Percentiles rank a stretch among this genome's conserved stretches.
Evolutionary conservation across 2,113 vertebrate genomes (phyloP).

Genomic region (Ciconia stormi): DNA sequence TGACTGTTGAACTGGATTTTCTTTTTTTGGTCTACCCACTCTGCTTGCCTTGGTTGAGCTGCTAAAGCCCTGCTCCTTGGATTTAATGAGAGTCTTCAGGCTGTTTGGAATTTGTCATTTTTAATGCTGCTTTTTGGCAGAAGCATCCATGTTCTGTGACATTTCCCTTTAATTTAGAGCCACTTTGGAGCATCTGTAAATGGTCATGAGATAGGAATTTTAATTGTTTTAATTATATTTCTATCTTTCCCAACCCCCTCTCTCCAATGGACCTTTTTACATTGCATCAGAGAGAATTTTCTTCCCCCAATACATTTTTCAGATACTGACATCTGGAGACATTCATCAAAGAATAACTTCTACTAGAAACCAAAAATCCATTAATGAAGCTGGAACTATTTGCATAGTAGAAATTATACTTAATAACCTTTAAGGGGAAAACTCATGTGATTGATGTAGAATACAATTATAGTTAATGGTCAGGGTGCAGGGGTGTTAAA

Average conservation of each 20-base stretch:
- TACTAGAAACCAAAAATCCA: conserved; percentile 51
- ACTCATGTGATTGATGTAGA: conserved; percentile 57
- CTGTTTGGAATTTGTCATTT: conserved; percentile 66
- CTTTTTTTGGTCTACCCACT: background rate
- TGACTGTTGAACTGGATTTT: background rate
- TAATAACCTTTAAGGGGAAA: conserved; percentile 66
- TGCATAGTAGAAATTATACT: conserved; percentile 67
- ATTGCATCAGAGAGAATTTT: conserved; percentile 10
- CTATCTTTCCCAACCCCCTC: background rate
- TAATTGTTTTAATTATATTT: conserved; percentile 70
- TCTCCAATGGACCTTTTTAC: background rate
- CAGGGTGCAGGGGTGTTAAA: conserved; percentile 20
- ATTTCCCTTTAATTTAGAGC: conserved; percentile 65
- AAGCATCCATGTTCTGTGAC: conserved; percentile 55
- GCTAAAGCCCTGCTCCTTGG: conserved; percentile 1
- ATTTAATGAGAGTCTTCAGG: conserved; percentile 39
- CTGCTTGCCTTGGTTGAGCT: conserved; percentile 1
- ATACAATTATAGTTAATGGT: conserved; percentile 66
- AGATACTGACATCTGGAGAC: conserved; percentile 57
- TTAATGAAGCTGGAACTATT: conserved; percentile 69
- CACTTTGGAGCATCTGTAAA: conserved; percentile 61
- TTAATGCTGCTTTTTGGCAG: conserved; percentile 67
- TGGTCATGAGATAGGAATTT: conserved; percentile 63
- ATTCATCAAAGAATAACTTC: conserved; percentile 64
- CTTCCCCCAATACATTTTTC: conserved; percentile 36